phyloP scores from a whole-genome alignment of 1,140 invertebrate genomes.

The Pseudomyrmex dendroicus region DNA sequence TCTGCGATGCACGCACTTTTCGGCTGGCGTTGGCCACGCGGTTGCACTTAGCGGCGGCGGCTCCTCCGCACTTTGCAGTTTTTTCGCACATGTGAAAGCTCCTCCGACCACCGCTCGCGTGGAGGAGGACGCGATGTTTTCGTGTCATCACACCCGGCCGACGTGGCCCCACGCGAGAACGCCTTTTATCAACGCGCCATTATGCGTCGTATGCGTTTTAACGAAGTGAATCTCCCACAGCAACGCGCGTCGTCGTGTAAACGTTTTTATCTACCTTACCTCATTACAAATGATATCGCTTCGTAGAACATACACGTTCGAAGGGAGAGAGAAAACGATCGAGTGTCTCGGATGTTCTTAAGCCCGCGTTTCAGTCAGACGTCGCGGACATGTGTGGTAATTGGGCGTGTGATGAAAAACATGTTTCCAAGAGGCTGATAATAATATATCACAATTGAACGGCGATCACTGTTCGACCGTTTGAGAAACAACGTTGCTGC shows the following conservation, averaged over 20 bases:
- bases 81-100: conserved; percentile 12
- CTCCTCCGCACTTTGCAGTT: neutral
- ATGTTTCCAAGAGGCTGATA: too few species aligned
- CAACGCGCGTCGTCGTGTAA: conserved; percentile 33
- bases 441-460: too few species aligned
- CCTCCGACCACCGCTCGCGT: neutral
- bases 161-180: conserved; percentile 25
- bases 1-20: conserved; percentile 65
- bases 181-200: conserved; percentile 42
- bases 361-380: neutral
- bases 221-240: neutral
- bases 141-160: conserved; percentile 31
- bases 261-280: conserved; percentile 46
- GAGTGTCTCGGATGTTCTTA: conserved; percentile 13
- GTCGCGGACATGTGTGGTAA: neutral
- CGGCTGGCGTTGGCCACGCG: conserved; percentile 24
- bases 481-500: too few species aligned
- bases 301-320: conserved; percentile 27
- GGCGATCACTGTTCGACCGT: too few species aligned
- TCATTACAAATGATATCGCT: conserved; percentile 45
- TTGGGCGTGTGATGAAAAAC: too few species aligned
- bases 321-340: conserved; percentile 15
- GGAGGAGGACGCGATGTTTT: conserved; percentile 43
- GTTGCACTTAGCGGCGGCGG: too few species aligned
- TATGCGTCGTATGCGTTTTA: conserved; percentile 48